These are phyloP conservation scores for Drosophila insularis DNA, from an alignment of 1,140 invertebrate genomes.

Conservation along the genomic window DNA sequence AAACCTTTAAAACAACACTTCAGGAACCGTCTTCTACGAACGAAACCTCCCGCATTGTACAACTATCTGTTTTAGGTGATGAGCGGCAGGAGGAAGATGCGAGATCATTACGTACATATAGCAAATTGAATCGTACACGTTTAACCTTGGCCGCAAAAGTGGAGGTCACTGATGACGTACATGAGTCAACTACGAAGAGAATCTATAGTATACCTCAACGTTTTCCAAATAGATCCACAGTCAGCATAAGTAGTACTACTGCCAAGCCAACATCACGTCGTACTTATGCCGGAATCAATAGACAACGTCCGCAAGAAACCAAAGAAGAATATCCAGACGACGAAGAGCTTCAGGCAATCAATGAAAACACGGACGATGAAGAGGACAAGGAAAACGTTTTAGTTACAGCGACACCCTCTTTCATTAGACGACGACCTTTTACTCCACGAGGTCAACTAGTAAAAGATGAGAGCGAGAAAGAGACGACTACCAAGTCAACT, in stretches of 20 bases:
- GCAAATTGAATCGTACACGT: conserved; percentile 48
- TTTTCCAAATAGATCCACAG: conserved; percentile 36
- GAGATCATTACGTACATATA: conserved; percentile 41
- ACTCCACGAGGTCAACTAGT: conserved; percentile 31
- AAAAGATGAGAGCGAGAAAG: not conserved
- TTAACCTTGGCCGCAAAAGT: conserved; percentile 25
- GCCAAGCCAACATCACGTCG: not conserved
- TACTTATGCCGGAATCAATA: conserved; percentile 15
- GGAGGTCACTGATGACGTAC: not conserved
- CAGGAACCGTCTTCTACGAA: conserved; percentile 14
- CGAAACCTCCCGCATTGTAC: conserved; percentile 46
- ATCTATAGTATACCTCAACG: conserved; percentile 30
- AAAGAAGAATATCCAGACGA: not conserved
- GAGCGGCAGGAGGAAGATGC: conserved; percentile 27
- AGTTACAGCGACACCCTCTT: not conserved
- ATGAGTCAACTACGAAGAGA: conserved; percentile 26
- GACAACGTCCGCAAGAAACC: conserved; percentile 15
- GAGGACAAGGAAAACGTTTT: not conserved
- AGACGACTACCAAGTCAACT: conserved; percentile 17
- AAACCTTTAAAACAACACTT: conserved; percentile 53
- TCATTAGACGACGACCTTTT: not conserved
- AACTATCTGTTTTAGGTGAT: conserved; percentile 38
- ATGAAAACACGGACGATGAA: not conserved
- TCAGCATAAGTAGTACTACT: not conserved
- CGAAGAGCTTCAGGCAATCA: not conserved